phyloP scores from a whole-genome alignment of 2,888 invertebrate genomes.

The Neoaliturus tenellus region DNA sequence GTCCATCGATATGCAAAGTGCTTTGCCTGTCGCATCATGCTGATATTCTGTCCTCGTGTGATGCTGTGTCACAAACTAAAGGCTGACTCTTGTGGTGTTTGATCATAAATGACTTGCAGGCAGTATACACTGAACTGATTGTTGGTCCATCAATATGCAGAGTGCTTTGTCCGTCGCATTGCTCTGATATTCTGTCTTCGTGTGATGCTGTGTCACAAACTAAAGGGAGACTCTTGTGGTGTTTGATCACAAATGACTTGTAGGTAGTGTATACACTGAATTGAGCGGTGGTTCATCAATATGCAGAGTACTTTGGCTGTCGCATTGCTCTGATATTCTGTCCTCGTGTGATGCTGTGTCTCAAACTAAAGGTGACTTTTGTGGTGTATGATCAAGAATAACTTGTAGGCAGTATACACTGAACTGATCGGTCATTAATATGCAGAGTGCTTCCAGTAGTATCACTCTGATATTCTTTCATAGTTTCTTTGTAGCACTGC shows the following conservation, averaged over 20 bases:
- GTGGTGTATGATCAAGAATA: neutral
- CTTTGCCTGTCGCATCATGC: neutral
- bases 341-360: neutral
- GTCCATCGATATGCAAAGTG: slow-evolving; percentile 25
- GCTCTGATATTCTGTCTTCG: slow-evolving; percentile 11
- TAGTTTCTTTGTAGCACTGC: too few relatives aligned
- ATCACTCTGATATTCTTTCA: slow-evolving; percentile 8
- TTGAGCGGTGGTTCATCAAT: slow-evolving; percentile 18
- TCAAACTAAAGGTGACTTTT: neutral
- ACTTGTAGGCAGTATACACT: neutral
- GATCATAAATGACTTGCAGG: neutral
- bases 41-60: neutral
- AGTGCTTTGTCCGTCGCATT: slow-evolving; percentile 2
- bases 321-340: slow-evolving; percentile 22
- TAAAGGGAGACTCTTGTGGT: neutral
- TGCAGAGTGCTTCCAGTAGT: neutral
- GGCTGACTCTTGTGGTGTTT: neutral
- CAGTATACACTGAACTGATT: neutral
- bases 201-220: neutral
- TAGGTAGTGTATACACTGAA: neutral
- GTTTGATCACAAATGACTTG: neutral
- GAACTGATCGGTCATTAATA: neutral
- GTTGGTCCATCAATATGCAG: slow-evolving; percentile 22
- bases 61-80: neutral
- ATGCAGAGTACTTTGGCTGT: slow-evolving; percentile 2